phyloP scores from a whole-genome alignment of 2,113 vertebrate genomes.

The Plecotus auritus region DNA sequence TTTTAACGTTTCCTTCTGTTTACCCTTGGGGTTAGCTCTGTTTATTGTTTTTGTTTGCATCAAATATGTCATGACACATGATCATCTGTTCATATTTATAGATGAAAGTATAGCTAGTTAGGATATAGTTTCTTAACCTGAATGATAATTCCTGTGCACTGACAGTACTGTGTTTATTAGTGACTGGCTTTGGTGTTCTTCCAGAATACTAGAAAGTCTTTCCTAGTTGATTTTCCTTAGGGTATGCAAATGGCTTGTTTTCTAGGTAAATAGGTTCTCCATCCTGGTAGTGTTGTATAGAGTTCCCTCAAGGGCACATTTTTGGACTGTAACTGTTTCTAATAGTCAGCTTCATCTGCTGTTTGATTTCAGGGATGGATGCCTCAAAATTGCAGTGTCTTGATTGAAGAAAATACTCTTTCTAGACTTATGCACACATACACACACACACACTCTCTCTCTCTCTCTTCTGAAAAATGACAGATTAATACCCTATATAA shows the following conservation, averaged over 20 bases:
- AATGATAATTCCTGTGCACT: neutral
- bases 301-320: neutral
- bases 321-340: neutral
- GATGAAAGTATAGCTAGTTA: neutral
- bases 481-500: neutral
- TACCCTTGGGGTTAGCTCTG: neutral
- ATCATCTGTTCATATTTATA: constrained; percentile 19
- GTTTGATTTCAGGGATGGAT: constrained; percentile 66
- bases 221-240: neutral
- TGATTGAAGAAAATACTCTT: constrained; percentile 43
- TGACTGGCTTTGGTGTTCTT: neutral
- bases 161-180: neutral
- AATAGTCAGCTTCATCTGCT: constrained; percentile 23
- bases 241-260: constrained; percentile 1
- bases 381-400: constrained; percentile 48
- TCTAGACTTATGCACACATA: neutral
- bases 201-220: neutral
- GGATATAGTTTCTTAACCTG: neutral
- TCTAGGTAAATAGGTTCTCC: neutral
- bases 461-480: neutral
- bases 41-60: constrained; percentile 37
- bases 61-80: constrained; percentile 22
- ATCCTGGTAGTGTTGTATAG: neutral
- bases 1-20: constrained; percentile 41
- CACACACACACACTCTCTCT: too few species aligned